Evolutionary conservation across 2,797 vertebrate species (phyloP), one percentile per base, ranked within the genome.

Genomic region (Poeciliopsis gracilis): DNA sequence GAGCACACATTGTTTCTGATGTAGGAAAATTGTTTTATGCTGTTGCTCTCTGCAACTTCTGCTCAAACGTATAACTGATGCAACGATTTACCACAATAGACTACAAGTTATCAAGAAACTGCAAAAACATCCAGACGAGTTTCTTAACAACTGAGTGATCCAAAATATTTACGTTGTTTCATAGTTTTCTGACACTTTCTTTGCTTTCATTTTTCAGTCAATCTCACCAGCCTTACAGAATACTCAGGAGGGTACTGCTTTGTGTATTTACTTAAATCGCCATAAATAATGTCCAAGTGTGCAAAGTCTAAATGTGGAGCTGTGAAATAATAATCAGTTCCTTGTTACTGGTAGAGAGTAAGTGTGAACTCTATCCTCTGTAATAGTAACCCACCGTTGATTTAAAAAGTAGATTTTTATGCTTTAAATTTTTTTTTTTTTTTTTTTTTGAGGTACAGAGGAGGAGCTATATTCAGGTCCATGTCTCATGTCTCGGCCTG

Each of bases 271-370:
- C 85, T 83, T 84, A 82, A 77, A 86, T 82, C 87, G 73, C 80
- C 67, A 85, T 78, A 84, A 90, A 87, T 90, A 83, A 90, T 85
- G 41, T 81, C 84, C 59, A 46, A 79, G 82, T 92, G 88, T 90
- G 90, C 86, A 89, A 82, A 84, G 86, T 91, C 89, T 89, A 93
- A 91, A 89, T 91, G 78, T 90, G 90, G 92, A 93, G 84, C 93
- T 95, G 94, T 89, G 93, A 96, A 95, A 93, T 95, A 92, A 95
- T 88, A 91, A 76, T 91, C 92, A 84, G 92, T 88, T 91, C 78
- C 93, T 91, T 91, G 94, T 90, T 94, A 94, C 89, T 93, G 90
- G 83, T 95, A 20, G 92, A 92, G 90, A 84, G 83, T 94, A 81
- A 73, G 91, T 96, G 95, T 93, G 94, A 96, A 86, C 82, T 88